Conservation (phyloP, 2,888 invertebrate species). For the Ophioninae sp. region DNA sequence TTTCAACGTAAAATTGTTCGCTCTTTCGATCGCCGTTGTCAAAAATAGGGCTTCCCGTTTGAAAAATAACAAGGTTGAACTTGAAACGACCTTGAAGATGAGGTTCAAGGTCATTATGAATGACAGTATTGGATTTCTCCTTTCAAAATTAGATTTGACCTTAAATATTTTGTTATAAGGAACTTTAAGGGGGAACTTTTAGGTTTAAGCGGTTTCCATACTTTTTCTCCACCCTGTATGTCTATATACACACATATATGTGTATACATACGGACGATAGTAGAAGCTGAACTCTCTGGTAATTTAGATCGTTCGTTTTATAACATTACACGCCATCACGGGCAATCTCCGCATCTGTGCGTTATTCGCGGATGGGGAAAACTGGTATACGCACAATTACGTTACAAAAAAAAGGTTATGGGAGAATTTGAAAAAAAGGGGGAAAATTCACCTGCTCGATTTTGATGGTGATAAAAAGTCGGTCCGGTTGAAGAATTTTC, state of each 20-base stretch:
- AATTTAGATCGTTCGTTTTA: slow-evolving; percentile 54
- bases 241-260: slow-evolving; percentile 38
- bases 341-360: slow-evolving; percentile 37
- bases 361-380: slow-evolving; percentile 17
- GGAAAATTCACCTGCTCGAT: slow-evolving; percentile 10
- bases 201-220: too few species aligned
- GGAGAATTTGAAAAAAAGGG: slow-evolving; percentile 2
- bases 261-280: neutral
- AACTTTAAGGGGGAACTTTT: too few species aligned
- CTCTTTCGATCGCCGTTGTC: too few species aligned
- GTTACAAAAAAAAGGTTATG: neutral
- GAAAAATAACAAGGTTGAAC: too few species aligned
- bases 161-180: too few species aligned
- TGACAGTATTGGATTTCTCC: too few species aligned
- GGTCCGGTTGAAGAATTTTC: neutral
- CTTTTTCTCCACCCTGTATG: slow-evolving; percentile 37
- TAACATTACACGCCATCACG: slow-evolving; percentile 48
- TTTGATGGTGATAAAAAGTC: neutral
- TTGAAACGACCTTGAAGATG: too few species aligned
- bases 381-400: slow-evolving; percentile 28
- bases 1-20: too few species aligned
- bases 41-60: too few species aligned
- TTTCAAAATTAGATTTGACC: too few species aligned
- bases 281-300: slow-evolving; percentile 31
- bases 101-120: too few species aligned